Evolutionary conservation across 2,797 vertebrate species (phyloP).

Genomic region (Oreortyx pictus): DNA sequence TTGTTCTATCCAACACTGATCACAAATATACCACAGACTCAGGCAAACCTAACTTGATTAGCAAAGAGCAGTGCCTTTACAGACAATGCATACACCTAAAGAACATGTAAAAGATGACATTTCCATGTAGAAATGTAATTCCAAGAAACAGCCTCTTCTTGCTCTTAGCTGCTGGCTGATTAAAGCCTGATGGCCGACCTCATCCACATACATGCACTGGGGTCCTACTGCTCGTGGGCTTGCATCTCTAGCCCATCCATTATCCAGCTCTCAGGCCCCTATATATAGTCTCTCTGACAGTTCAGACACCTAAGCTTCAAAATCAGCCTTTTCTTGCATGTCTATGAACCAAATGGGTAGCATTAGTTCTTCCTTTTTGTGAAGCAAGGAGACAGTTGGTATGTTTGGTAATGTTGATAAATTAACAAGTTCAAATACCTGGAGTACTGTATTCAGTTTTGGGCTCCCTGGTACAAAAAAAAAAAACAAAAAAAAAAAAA

Average conservation of each 20-base stretch:
- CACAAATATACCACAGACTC: not conserved
- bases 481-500: too few species aligned
- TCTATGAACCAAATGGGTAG: not conserved
- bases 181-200: not conserved
- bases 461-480: too few species aligned
- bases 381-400: not conserved
- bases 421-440: not conserved
- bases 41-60: not conserved
- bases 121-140: too few species aligned
- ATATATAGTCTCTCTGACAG: not conserved
- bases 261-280: not conserved
- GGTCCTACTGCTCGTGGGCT: accelerated
- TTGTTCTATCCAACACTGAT: not conserved
- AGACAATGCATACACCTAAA: accelerated
- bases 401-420: too few species aligned
- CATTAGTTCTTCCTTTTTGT: not conserved
- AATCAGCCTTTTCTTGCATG: not conserved
- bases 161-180: not conserved
- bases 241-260: accelerated
- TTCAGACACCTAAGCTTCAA: not conserved
- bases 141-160: not conserved
- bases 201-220: accelerated
- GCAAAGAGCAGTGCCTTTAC: not conserved
- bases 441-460: not conserved
- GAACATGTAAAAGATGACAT: accelerated